Base-by-base conservation (phyloP, 1,140 invertebrate species). In the Dysdera silvatica region DNA sequence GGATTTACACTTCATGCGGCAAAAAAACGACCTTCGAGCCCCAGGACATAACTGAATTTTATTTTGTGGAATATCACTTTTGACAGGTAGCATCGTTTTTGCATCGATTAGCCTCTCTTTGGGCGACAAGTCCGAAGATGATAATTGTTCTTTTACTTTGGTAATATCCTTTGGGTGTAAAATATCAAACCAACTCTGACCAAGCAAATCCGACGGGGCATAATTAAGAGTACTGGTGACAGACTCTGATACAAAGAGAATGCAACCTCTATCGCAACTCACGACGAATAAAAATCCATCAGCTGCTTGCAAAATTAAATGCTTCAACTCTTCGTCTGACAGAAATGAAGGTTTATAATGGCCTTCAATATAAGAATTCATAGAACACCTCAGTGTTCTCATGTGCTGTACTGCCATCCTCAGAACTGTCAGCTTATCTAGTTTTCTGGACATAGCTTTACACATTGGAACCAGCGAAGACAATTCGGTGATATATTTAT, bases 101-200 rank as follows among this genome's bases (percentile, higher is more conserved):
- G 89, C 88, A 77, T 95, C 91, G 70, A 95, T 93, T 20, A 95
- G 81, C 67, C 88, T 78, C 76, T 95, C 91, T 28, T 91, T 77
- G 0, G 91, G 89, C 70, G 87, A 88, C 23, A 93, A 81, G 78
- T 95, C 90, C 0, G 89, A 88, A 0, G 90, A 91, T 0, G 90
- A 92, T 0, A 97, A 79, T 73, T 97, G 93, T 73, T 95, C 92
- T 75, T 96, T 97, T 1, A 95, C 89, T 77, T 95, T 95, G 47
- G 85, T 86, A 32, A 96, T 87, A 75, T 96, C 92, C 75, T 94
- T 92, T 0, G 92, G 92, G 76, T 97, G 92, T 4, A 97, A 77
- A 54, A 95, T 91, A 74, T 96, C 92, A 76, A 96, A 95, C 81
- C 91, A 84, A 73, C 89, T 95, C 76, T 95, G 91, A 1, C 91